phyloP scores from a whole-genome alignment of 2,113 vertebrate species.

The Scomber colias region DNA sequence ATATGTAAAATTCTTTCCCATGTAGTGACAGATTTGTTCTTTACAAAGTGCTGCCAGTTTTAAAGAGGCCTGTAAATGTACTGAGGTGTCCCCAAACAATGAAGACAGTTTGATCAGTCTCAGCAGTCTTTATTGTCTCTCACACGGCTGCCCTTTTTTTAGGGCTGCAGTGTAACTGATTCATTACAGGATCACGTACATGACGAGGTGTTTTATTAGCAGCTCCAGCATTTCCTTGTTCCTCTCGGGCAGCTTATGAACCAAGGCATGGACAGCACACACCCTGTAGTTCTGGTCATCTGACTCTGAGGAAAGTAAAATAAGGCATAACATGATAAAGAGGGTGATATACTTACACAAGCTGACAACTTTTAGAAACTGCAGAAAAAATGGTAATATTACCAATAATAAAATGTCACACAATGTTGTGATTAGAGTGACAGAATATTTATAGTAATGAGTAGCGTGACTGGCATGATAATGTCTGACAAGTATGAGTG shows the following conservation, averaged over 20 bases:
- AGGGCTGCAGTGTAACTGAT: slow-evolving; percentile 37
- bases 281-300: slow-evolving; percentile 98
- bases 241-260: slow-evolving; percentile 93
- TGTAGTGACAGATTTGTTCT: background rate
- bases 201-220: slow-evolving; percentile 94
- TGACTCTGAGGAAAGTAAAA: slow-evolving; percentile 86
- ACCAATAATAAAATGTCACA: background rate
- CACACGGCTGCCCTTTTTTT: background rate
- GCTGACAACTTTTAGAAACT: background rate
- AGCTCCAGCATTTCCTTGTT: slow-evolving; percentile 98
- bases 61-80: slow-evolving; percentile 14
- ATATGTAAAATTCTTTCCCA: background rate
- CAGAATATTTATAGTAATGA: background rate
- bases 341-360: background rate
- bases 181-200: slow-evolving; percentile 80
- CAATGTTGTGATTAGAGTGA: no score
- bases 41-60: background rate
- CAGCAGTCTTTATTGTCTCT: slow-evolving; percentile 18
- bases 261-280: slow-evolving; percentile 92
- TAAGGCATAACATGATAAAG: background rate
- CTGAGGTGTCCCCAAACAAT: background rate
- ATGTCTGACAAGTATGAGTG: background rate
- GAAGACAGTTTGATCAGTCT: slow-evolving; percentile 42
- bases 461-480: background rate
- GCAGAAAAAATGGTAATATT: background rate